A percentile compares a stretch with the other conserved stretches of the same genome.
Conservation (phyloP, 2,888 invertebrate species). For the Heterodera filipjevi region DNA sequence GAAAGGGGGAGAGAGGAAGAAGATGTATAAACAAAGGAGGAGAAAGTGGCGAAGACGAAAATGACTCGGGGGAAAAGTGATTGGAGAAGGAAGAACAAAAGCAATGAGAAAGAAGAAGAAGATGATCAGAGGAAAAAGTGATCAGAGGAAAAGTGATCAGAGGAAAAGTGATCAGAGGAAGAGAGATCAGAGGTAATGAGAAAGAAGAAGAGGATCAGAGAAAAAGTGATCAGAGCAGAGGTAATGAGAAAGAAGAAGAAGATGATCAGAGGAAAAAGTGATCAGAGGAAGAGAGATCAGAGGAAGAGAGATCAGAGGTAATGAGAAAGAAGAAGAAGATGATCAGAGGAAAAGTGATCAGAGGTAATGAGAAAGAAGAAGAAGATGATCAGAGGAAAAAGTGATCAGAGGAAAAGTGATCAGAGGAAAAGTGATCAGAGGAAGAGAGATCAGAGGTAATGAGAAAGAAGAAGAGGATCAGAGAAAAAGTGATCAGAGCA, state of each 20-base stretch:
- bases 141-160: not conserved
- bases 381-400: not conserved
- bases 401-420: conserved; percentile 2
- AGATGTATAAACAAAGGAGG: conserved; percentile 12
- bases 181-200: not conserved
- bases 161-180: not conserved
- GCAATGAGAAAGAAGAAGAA: conserved; percentile 11
- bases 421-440: not conserved
- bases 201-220: too few relatives aligned
- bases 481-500: too few relatives aligned
- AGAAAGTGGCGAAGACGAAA: not conserved
- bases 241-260: not conserved
- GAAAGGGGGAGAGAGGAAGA: not conserved
- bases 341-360: too few relatives aligned
- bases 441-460: too few relatives aligned
- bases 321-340: too few relatives aligned
- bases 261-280: too few relatives aligned
- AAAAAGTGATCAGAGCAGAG: not conserved
- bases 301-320: too few relatives aligned
- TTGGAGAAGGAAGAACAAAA: conserved; percentile 1
- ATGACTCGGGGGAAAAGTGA: not conserved
- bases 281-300: too few relatives aligned
- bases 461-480: too few relatives aligned
- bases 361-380: not conserved
- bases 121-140: not conserved